Percentiles rank a stretch among this genome's conserved stretches.
Conservation (phyloP, 2,888 invertebrate species). For the Dysmachus trigonus region DNA sequence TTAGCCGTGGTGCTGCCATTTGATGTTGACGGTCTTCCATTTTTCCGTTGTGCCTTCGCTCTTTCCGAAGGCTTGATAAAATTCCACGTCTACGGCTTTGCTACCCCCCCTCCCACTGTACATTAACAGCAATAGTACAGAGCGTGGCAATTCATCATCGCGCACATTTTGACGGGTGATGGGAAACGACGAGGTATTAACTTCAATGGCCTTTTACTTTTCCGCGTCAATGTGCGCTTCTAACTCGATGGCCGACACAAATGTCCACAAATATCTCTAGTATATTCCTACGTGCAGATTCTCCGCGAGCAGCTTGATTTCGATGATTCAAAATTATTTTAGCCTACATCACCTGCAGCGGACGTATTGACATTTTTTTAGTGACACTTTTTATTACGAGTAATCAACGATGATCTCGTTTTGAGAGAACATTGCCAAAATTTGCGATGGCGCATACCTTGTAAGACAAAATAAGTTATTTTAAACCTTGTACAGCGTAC, state of each 20-base stretch:
- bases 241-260: not conserved
- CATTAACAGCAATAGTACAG: constrained; percentile 19
- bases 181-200: not conserved
- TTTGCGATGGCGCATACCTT: not conserved
- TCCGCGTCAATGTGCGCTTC: not conserved
- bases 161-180: not conserved
- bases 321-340: not conserved
- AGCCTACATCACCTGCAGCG: not conserved
- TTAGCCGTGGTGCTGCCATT: constrained; percentile 22
- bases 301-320: not conserved
- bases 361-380: not conserved
- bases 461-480: too few relatives aligned
- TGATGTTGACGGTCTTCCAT: constrained; percentile 32
- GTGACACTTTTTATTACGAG: not conserved
- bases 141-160: constrained; percentile 1
- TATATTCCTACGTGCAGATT: not conserved
- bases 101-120: not conserved
- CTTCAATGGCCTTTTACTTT: not conserved
- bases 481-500: too few relatives aligned
- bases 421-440: not conserved
- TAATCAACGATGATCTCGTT: not conserved
- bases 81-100: not conserved
- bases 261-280: not conserved
- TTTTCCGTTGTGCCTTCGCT: not conserved
- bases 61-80: not conserved